Evolutionary conservation across 2,797 vertebrate genomes (phyloP), one percentile per base, ranked within the genome.

Genomic region (Anguilla obscura): DNA sequence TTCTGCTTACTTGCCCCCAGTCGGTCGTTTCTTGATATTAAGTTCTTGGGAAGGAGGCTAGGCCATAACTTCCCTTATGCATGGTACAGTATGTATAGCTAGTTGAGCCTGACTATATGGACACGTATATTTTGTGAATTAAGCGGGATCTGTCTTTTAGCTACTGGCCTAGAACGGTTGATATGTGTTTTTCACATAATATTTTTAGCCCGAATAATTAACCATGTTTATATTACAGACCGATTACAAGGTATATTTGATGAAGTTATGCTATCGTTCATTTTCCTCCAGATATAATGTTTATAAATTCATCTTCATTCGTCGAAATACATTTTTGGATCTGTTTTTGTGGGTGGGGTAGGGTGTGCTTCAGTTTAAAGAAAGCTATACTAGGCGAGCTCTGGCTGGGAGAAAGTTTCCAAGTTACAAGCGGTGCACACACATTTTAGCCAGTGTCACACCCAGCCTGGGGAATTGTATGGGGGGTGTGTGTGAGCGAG

Each of bases 391-490:
- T 60, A 60, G 83, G 83, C 27, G 12, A 45, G 5, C n/a, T 85
- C 2, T 40, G 16, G 3, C 50, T 21, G 52, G 27, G 54, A 58
- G 50, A 50, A 36, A 27, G 45, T 33, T 56, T 30, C 52, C n/a
- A 3, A 24, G 27, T 58, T 60, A 16, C 14, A 56, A 56, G 33
- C 10, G 4, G 52, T 56, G 50, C 83, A 58, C 52, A n/a, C 83
- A 85, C 14, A 85, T 48, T 82, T 82, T 50, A 50, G 21, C 16
- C 40, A 48, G 79, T 82, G 79, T 82, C 79, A 45, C 79, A 85
- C 50, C 83, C 83, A 85, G 83, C 52, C 45, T 2, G 54, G 54
- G 30, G 83, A 60, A 85, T 52, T 27, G 36, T 74, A 40, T 74
- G 66, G 87, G 58, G 54, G 60, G 83, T 30, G 27, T 27, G 27